Percentiles rank a stretch among this genome's conserved stretches.
phyloP scores from a whole-genome alignment of 2,888 invertebrate genomes.

The Epistrophe grossulariae region DNA sequence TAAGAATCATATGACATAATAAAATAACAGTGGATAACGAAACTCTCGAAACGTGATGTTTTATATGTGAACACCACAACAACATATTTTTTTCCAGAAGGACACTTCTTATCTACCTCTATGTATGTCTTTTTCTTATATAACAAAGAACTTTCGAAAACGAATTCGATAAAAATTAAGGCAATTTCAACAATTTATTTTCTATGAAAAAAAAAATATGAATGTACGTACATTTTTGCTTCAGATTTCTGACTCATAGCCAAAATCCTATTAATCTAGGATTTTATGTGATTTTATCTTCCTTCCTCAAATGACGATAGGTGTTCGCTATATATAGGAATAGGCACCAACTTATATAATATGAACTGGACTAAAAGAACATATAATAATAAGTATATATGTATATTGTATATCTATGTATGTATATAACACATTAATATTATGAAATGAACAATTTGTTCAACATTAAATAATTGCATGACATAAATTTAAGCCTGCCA shows the following conservation, averaged over 20 bases:
- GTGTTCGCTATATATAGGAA: not conserved
- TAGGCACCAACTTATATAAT: too few species aligned
- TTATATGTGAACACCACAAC: not conserved
- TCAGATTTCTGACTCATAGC: constrained; percentile 20
- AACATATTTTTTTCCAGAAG: not conserved
- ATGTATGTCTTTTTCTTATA: not conserved
- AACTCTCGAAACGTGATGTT: not conserved
- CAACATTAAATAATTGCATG: too few species aligned
- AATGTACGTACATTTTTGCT: constrained; percentile 1
- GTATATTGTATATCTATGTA: too few species aligned
- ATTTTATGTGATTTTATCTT: not conserved
- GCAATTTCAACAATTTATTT: constrained; percentile 54
- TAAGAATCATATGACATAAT: not conserved
- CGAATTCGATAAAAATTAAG: constrained; percentile 57
- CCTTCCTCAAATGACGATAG: not conserved
- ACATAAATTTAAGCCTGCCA: too few species aligned
- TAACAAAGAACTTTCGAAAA: constrained; percentile 28
- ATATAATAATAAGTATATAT: not conserved
- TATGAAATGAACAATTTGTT: too few species aligned
- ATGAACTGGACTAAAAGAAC: not conserved
- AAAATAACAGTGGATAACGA: not conserved
- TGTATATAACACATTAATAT: too few species aligned
- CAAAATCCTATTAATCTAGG: constrained; percentile 36
- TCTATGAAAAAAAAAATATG: constrained; percentile 31
- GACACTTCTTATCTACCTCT: not conserved